A percentile compares a stretch with the other conserved stretches of the same genome.
phyloP scores from a whole-genome alignment of 2,113 vertebrate species.

The Notechis scutatus region DNA sequence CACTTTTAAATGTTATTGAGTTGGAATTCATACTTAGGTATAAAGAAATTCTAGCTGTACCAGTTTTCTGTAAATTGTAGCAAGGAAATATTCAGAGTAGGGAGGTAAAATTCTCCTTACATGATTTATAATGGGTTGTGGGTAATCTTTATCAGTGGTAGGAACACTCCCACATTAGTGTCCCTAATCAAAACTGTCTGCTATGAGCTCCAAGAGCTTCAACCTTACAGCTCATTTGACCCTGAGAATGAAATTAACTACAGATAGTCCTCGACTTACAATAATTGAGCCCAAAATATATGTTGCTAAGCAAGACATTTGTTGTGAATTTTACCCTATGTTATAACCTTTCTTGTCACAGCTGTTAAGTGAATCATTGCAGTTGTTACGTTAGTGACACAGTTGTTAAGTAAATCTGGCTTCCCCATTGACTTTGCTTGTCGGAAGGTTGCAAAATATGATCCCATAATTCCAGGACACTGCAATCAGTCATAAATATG shows the following conservation, averaged over 20 bases:
- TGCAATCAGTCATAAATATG: not conserved
- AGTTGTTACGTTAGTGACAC: not conserved
- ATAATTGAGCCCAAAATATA: not conserved
- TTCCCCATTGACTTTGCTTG: not conserved
- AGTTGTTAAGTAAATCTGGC: not conserved
- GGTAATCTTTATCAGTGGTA: not conserved
- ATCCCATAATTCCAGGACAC: not conserved
- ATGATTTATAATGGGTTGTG: not conserved
- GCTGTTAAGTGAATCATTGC: not conserved
- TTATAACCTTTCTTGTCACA: not conserved
- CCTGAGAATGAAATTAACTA: not conserved
- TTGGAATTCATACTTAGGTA: not conserved
- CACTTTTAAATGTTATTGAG: not conserved
- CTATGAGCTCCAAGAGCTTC: not conserved
- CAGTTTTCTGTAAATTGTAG: not conserved
- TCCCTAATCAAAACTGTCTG: not conserved
- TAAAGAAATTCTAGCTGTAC: not conserved
- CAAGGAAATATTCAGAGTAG: not conserved
- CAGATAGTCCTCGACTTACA: not conserved
- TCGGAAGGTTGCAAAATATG: not conserved
- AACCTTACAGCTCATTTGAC: not conserved
- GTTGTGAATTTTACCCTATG: not conserved
- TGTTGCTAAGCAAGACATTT: not conserved
- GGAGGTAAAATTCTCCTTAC: not conserved
- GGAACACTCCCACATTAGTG: not conserved